Base-by-base conservation (phyloP, 1,140 invertebrate genomes). In the Wiebesia pumilae region DNA sequence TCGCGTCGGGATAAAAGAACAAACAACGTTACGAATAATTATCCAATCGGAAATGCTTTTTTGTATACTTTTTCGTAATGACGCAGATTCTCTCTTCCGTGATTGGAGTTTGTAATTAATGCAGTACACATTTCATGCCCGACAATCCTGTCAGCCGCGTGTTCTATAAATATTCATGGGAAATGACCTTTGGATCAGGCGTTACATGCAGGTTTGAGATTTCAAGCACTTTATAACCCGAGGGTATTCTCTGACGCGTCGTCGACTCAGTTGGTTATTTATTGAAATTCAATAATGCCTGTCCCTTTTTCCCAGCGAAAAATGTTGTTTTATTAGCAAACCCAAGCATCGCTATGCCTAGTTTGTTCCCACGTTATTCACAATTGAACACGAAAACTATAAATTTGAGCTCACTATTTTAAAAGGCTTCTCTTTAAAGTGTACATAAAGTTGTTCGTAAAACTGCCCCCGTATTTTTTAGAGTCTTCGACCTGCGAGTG, bases 161-260 rank as follows among this genome's bases (percentile, higher is more conserved):
- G 73, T 78, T 78, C 83, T 73, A 84, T 85, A 85, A 80, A 80
- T 79, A 80, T 85, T 85, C 77, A 71, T 85, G 35, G 43, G 51
- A 51, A 80, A 85, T 85, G 77, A 85, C 77, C 77, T 85, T 80
- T 85, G 38, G 54, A 84, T 75, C 58, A 47, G 83, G 27, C 54
- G 58, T 54, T 78, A 38, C 73, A 65, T 16, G 38, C 30, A 40
- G 33, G 7, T 77, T 77, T 43, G 54, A 78, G 83, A 84, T 84
- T 78, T 84, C 54, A 35, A 54, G 9, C 24, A 58, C 54, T 84
- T 84, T 84, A 77, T n/a, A 38, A 78, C 47, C 38, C 62, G 27
- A 38, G 33, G 33, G 54, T 65, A 62, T 40, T 81, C 51, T 40
- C 21, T 43, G 58, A 81, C 35, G 21, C 51, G 3, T 16, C 27